A percentile compares a stretch with the other conserved stretches of the same genome.
phyloP scores from a whole-genome alignment of 2,797 vertebrate species.

The Tauraco hartlaubi region DNA sequence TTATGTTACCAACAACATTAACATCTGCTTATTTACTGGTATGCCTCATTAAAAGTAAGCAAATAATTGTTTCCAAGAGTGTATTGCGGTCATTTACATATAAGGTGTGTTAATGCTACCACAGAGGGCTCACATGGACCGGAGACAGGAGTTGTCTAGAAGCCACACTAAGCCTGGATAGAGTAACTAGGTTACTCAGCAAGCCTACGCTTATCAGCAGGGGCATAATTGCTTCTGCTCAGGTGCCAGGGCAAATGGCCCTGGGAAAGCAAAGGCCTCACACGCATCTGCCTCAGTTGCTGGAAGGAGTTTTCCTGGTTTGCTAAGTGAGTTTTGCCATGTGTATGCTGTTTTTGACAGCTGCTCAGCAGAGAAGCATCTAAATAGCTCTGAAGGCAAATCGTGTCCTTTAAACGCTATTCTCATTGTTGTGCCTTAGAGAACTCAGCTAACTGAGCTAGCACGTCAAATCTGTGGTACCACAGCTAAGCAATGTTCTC shows the following conservation, averaged over 20 bases:
- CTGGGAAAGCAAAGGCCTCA: neutral
- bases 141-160: neutral
- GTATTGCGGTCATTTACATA: neutral
- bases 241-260: neutral
- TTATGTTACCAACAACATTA: neutral
- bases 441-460: neutral
- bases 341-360: neutral
- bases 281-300: neutral
- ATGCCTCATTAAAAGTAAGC: neutral
- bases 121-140: neutral
- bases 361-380: neutral
- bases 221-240: neutral
- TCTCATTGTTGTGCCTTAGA: neutral
- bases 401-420: neutral
- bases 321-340: neutral
- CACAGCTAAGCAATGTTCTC: neutral
- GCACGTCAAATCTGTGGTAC: neutral
- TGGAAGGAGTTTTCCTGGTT: neutral
- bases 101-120: neutral
- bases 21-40: neutral
- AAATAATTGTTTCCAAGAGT: neutral
- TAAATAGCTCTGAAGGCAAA: constrained; percentile 12
- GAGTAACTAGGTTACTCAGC: neutral
- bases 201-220: neutral
- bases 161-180: neutral